These are phyloP conservation scores for Muscina levida DNA, from an alignment of 2,888 invertebrate genomes.

Conservation along the genomic window DNA sequence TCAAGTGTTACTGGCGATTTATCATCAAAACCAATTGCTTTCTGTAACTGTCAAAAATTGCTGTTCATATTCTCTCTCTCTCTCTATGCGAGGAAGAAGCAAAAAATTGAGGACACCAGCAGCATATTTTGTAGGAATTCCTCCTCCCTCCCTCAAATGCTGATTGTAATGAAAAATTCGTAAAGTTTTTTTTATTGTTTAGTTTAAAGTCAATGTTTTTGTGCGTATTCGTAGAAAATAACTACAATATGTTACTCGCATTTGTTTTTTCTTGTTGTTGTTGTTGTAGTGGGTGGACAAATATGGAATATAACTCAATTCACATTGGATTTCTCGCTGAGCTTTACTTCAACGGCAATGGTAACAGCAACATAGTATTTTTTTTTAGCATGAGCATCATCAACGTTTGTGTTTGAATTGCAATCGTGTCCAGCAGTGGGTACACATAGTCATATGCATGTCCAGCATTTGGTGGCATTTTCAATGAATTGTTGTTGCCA, in stretches of 20 bases:
- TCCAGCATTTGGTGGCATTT: conserved; percentile 11
- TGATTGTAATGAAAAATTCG: background rate
- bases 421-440: too few species aligned
- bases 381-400: conserved; percentile 5
- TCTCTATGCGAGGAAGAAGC: background rate
- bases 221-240: conserved; percentile 23
- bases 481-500: conserved; percentile 43
- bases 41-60: conserved; percentile 51
- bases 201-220: conserved; percentile 1
- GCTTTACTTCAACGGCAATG: background rate
- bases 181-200: conserved; percentile 14
- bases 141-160: conserved; percentile 25
- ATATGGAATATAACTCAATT: conserved; percentile 33
- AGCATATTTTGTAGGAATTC: conserved; percentile 35
- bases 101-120: conserved; percentile 14
- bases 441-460: too few species aligned
- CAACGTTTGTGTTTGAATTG: background rate
- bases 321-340: conserved; percentile 28
- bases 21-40: conserved; percentile 35
- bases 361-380: conserved; percentile 2
- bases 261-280: too few species aligned
- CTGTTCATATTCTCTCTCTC: conserved; percentile 10
- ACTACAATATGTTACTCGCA: conserved; percentile 54
- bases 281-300: too few species aligned
- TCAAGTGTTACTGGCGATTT: conserved; percentile 4